Conservation (phyloP, 1,140 invertebrate species). For the Antheraea mylitta region DNA sequence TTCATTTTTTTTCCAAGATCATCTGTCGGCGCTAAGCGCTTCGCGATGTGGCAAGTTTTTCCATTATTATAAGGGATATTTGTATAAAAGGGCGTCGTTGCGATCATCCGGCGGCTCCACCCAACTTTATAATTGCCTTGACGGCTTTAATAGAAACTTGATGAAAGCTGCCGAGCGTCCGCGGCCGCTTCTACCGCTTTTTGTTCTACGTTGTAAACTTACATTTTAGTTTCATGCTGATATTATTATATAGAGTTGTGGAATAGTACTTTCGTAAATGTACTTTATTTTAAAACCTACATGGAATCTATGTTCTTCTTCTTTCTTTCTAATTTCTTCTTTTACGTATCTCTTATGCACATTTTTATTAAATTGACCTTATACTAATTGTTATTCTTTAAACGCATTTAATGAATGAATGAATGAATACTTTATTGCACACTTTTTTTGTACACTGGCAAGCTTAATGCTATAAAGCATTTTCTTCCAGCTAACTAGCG, state of each 20-base stretch:
- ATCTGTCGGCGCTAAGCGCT: slow-evolving; percentile 55
- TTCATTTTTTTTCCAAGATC: slow-evolving; percentile 60
- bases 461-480: no score
- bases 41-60: slow-evolving; percentile 63
- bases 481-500: no score
- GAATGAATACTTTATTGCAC: no score
- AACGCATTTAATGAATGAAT: no score
- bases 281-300: no score
- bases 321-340: no score
- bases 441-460: no score
- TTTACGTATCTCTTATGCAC: no score
- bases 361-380: no score
- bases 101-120: slow-evolving; percentile 48
- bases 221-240: slow-evolving; percentile 42
- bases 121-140: slow-evolving; percentile 74
- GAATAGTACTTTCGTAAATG: not conserved
- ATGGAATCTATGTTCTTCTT: no score
- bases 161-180: slow-evolving; percentile 64
- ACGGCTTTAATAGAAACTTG: slow-evolving; percentile 71
- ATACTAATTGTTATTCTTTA: no score
- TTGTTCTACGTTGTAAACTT: slow-evolving; percentile 60
- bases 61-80: slow-evolving; percentile 73
- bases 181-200: slow-evolving; percentile 40
- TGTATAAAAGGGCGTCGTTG: slow-evolving; percentile 59
- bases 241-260: slow-evolving; percentile 11